These are phyloP conservation scores for Patella vulgata DNA, from an alignment of 1,140 invertebrate species.

Conservation along the genomic window DNA sequence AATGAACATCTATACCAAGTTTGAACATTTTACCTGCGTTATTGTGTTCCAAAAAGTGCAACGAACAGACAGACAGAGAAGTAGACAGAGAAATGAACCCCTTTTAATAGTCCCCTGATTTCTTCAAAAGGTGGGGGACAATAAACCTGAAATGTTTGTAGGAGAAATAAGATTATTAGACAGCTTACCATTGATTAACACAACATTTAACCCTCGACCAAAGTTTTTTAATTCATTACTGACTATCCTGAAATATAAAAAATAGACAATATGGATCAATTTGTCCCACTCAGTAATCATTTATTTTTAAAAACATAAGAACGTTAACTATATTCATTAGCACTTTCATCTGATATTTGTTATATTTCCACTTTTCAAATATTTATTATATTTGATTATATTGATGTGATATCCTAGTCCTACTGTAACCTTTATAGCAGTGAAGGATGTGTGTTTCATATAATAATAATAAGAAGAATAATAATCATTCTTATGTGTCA, in stretches of 20 bases:
- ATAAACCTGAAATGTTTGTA: too few relatives aligned
- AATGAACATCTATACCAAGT: too few relatives aligned
- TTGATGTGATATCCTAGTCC: not conserved
- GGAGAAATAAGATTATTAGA: too few relatives aligned
- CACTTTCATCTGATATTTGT: not conserved
- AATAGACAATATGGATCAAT: not conserved
- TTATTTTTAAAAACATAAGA: not conserved
- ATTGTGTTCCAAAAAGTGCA: too few relatives aligned
- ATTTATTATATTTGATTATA: not conserved
- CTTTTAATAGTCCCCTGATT: too few relatives aligned
- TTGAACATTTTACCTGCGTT: too few relatives aligned
- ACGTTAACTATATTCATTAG: not conserved
- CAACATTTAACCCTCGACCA: constrained; percentile 49
- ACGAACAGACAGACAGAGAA: too few relatives aligned
- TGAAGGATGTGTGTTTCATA: not conserved
- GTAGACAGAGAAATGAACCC: too few relatives aligned
- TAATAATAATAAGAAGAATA: too few relatives aligned
- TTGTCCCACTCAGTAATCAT: not conserved
- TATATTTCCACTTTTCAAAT: not conserved
- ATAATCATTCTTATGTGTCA: too few relatives aligned
- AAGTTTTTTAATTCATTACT: constrained; percentile 46
- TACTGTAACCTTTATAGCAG: constrained; percentile 1
- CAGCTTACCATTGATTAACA: constrained; percentile 51
- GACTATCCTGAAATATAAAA: constrained; percentile 41
- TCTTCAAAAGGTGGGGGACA: too few relatives aligned